Conservation (phyloP, 1,140 invertebrate species). For the Lepidotrigona ventralis region DNA sequence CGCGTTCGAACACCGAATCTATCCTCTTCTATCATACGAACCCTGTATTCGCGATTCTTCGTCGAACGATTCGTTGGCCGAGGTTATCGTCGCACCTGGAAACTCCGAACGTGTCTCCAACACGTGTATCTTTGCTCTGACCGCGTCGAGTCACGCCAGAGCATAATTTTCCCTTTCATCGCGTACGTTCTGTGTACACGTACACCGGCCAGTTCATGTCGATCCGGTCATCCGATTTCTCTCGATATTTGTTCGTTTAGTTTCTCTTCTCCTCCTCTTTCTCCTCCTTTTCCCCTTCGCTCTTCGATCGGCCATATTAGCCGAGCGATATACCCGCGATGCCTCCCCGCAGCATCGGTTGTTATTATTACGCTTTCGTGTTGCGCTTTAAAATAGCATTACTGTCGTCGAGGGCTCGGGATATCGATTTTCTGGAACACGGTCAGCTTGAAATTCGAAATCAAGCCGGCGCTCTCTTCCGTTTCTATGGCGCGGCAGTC, state of each 20-base stretch:
- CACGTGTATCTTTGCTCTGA: constrained; percentile 23
- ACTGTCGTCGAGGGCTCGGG: constrained; percentile 2
- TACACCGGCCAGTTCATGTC: too few relatives aligned
- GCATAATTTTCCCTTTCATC: constrained; percentile 50
- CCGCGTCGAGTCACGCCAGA: constrained; percentile 8
- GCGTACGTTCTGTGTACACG: not conserved
- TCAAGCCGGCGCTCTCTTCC: not conserved
- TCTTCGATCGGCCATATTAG: too few relatives aligned
- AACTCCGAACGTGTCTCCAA: constrained; percentile 13
- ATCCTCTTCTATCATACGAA: too few relatives aligned
- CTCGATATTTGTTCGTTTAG: constrained; percentile 2
- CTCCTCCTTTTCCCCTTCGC: too few relatives aligned
- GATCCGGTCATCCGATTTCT: constrained; percentile 30
- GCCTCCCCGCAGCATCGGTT: not conserved
- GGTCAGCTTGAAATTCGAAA: constrained; percentile 39
- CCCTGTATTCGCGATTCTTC: not conserved
- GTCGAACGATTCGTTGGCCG: not conserved
- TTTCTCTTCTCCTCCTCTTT: not conserved
- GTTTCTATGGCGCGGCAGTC: not conserved
- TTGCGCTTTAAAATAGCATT: constrained; percentile 48
- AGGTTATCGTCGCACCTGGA: constrained; percentile 12
- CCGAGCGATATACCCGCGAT: not conserved
- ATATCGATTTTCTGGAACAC: constrained; percentile 46
- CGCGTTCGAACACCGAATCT: too few relatives aligned
- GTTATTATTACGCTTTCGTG: constrained; percentile 52